These are phyloP conservation scores for Mechanitis mazaeus DNA, from an alignment of 2,888 invertebrate species.

Conservation along the genomic window DNA sequence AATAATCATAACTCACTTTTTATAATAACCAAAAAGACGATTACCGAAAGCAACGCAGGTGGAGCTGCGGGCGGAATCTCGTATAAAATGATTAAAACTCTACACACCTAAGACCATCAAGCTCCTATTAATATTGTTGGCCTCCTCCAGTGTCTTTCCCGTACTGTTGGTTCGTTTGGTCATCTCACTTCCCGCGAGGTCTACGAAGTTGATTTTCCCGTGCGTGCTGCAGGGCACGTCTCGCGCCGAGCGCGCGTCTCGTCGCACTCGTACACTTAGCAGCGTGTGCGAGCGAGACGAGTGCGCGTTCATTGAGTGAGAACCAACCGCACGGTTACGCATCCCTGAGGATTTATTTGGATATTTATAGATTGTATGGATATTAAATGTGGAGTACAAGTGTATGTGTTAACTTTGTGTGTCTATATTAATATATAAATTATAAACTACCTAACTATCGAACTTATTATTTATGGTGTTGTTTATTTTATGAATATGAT, in stretches of 20 bases:
- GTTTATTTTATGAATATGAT: too few species aligned
- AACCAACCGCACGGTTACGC: slow-evolving; percentile 91
- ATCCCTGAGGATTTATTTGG: slow-evolving; percentile 73
- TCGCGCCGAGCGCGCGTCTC: slow-evolving; percentile 87
- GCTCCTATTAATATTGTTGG: slow-evolving; percentile 97
- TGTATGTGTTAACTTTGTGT: not conserved
- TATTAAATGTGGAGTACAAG: too few species aligned
- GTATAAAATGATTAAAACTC: too few species aligned
- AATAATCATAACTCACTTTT: too few species aligned
- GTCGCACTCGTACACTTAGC: slow-evolving; percentile 91
- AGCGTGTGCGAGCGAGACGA: slow-evolving; percentile 95
- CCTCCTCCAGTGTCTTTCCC: slow-evolving; percentile 92
- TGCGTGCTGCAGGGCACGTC: slow-evolving; percentile 92
- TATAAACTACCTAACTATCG: too few species aligned
- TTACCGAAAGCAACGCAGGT: too few species aligned
- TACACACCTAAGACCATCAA: slow-evolving; percentile 95
- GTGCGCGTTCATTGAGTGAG: slow-evolving; percentile 95
- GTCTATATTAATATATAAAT: too few species aligned
- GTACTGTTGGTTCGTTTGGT: slow-evolving; percentile 93
- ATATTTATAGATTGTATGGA: not conserved
- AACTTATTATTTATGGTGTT: too few species aligned
- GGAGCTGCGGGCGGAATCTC: too few species aligned
- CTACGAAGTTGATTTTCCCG: slow-evolving; percentile 97
- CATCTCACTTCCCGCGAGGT: slow-evolving; percentile 97
- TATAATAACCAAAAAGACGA: too few species aligned